Percentiles rank a stretch among this genome's conserved stretches.
Evolutionary conservation across 2,888 invertebrate genomes (phyloP).

Genomic region (Schizaphis graminum): DNA sequence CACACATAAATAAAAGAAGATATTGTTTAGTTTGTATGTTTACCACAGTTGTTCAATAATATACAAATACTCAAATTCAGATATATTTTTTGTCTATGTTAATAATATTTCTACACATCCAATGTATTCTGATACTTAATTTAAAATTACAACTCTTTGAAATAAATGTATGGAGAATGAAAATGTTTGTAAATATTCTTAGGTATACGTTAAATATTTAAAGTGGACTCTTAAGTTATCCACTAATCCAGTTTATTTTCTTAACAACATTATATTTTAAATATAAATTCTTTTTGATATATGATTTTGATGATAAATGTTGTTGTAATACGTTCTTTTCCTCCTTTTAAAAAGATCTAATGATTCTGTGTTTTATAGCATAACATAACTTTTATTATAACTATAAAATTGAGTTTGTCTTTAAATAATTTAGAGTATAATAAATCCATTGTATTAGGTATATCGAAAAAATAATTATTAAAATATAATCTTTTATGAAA

Average conservation of each 20-base stretch:
- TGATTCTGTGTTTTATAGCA: neutral
- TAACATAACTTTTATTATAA: neutral
- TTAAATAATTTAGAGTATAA: neutral
- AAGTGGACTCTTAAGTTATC: conserved; percentile 1
- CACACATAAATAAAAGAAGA: neutral
- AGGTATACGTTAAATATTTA: neutral
- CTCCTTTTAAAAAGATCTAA: neutral
- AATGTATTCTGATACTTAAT: neutral
- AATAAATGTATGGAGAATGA: neutral
- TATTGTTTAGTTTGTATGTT: neutral
- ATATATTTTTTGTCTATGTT: neutral
- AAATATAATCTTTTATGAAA: neutral
- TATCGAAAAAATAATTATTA: neutral
- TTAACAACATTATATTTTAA: neutral
- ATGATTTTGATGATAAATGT: conserved; percentile 21
- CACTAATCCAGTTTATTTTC: conserved; percentile 18
- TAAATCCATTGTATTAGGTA: neutral
- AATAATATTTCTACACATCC: neutral
- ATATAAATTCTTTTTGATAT: neutral
- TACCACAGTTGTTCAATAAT: neutral
- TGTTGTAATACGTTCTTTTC: neutral
- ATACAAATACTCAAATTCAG: neutral
- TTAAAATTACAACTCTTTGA: neutral
- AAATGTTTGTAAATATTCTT: neutral
- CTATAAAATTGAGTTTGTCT: neutral